These are phyloP conservation scores for Puntigrus tetrazona DNA, from an alignment of 2,113 vertebrate species.

Conservation along the genomic window DNA sequence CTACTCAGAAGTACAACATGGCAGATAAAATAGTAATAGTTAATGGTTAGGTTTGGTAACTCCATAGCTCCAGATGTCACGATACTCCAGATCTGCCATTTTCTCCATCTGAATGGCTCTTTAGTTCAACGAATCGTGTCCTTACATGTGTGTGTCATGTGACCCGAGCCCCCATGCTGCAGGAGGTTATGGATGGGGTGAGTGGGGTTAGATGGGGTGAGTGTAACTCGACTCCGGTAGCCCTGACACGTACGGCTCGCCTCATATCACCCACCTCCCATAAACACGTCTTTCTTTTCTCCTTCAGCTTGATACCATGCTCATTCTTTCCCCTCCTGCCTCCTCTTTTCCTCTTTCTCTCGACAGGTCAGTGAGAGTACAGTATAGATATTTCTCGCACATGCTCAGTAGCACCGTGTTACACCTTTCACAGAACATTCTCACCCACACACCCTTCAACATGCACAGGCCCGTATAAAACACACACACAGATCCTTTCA, in stretches of 20 bases:
- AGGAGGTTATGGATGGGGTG: not conserved
- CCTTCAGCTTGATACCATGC: not conserved
- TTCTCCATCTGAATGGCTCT: not conserved
- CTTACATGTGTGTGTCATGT: slow-evolving; percentile 1
- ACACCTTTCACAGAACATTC: slow-evolving; percentile 45
- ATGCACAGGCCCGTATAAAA: slow-evolving; percentile 10
- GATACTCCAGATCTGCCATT: not conserved
- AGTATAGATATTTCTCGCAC: not conserved
- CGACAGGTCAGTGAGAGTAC: not conserved
- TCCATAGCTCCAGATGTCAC: not conserved
- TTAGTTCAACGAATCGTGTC: not conserved
- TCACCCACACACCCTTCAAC: slow-evolving; percentile 21
- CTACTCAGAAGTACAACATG: not conserved
- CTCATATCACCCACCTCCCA: not conserved
- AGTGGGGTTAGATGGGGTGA: slow-evolving; percentile 34
- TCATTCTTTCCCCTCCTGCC: not conserved
- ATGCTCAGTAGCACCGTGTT: slow-evolving; percentile 21
- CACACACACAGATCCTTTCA: not conserved
- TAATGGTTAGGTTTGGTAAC: not conserved
- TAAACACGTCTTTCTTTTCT: slow-evolving; percentile 17
- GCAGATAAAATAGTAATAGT: not conserved
- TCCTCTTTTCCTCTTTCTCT: not conserved
- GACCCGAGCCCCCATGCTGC: not conserved
- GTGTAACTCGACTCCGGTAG: slow-evolving; percentile 5
- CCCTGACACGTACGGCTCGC: not conserved